Base-by-base conservation (phyloP, 2,888 invertebrate genomes). In the Drosophila ezoana region DNA sequence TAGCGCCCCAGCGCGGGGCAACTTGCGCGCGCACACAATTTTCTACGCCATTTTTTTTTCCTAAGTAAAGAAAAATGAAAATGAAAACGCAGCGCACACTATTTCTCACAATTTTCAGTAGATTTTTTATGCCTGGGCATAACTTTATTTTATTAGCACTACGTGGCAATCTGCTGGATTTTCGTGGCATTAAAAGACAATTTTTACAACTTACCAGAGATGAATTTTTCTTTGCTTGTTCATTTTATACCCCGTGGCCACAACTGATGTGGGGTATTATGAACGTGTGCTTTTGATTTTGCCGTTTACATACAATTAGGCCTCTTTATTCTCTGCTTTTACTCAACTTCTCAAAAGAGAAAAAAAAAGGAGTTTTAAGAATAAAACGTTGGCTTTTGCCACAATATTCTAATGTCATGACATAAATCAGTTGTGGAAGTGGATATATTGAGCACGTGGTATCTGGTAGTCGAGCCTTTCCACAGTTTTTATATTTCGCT, bases 81-180 rank as follows among this genome's bases (percentile, higher is more conserved):
- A 63, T 41, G 62, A 71, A 32, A 72, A 47, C 48, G 49, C 56
- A 57, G 45, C 54, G 65, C 61, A 74, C 82, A 86, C 89, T 87
- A 89, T 86, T 89, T 77, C 72, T 84, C 76, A 70, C 65, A 84
- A 83, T 80, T 76, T 81, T 74, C 68, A 43, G 68, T 68, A 56
- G 57, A 49, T 28, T 69, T 79, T 85, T 89, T 89, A 81, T 87
- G 76, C 66, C 63, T 64, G 81, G 65, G 61, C 85, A 87, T 89
- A 89, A 89, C 86, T 89, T 89, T 86, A 89, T 86, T 86, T 87
- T 87, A 85, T 87, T 85, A 89, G 88, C 88, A 87, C 81, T 86
- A 85, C 88, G 86, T 89, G 87, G 89, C 89, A 87, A 89, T 87
- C 87, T 87, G 89, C 76, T 88, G 88, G 86, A 85, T 89, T 87